Conservation (phyloP, 2,113 vertebrate species). For the Plotosus lineatus region DNA sequence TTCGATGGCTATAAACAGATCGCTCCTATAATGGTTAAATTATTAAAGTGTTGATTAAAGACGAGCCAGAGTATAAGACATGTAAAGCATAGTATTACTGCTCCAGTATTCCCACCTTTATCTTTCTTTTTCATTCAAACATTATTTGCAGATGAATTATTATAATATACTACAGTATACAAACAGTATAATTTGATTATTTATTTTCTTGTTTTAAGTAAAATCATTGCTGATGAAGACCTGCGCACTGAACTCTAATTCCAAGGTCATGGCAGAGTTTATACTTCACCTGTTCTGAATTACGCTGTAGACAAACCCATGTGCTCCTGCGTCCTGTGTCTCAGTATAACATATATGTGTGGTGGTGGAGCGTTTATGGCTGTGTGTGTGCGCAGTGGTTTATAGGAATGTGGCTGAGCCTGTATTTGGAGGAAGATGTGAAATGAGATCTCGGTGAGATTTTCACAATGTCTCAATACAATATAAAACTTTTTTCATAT, state of each 20-base stretch:
- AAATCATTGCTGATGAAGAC: background rate
- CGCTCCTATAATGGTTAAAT: no score
- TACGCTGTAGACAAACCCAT: background rate
- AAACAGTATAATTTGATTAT: background rate
- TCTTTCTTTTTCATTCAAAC: no score
- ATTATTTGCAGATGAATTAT: background rate
- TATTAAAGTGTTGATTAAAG: no score
- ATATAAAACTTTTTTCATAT: background rate
- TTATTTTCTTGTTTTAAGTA: background rate
- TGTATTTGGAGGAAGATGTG: background rate
- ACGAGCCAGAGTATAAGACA: no score
- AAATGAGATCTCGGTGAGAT: background rate
- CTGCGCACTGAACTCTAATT: background rate
- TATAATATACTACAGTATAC: background rate
- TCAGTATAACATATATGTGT: no score
- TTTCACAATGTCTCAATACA: background rate
- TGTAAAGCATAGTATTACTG: no score
- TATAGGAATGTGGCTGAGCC: background rate
- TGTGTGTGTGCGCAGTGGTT: background rate
- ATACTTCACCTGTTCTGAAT: slow-evolving; percentile 13
- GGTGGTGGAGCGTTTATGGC: background rate
- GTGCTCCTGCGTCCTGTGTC: background rate
- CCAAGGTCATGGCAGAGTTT: background rate
- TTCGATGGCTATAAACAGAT: no score
- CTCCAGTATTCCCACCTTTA: no score